Conservation (phyloP, 1,140 invertebrate species). For the Orussus abietinus region DNA sequence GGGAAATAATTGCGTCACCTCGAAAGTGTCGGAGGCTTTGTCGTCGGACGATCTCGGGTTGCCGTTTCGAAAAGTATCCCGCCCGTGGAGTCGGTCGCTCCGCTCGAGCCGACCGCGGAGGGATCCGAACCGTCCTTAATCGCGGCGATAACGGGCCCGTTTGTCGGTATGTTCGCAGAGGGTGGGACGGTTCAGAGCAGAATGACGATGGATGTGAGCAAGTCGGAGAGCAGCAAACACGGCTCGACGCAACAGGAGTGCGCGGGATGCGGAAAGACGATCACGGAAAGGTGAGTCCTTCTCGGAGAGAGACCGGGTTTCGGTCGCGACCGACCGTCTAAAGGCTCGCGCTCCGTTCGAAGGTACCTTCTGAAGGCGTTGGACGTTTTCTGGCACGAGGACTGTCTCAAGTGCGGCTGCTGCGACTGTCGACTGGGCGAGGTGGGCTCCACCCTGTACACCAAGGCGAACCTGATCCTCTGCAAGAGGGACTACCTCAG, state of each 20-base stretch:
- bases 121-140: too few species aligned
- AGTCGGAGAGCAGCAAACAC: conserved; percentile 60
- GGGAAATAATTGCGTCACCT: too few species aligned
- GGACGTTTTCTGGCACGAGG: conserved; percentile 96
- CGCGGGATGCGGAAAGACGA: conserved; percentile 81
- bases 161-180: too few species aligned
- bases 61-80: too few species aligned
- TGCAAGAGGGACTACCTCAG: conserved; percentile 97
- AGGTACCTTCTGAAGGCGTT: conserved; percentile 77
- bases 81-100: neutral
- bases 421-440: conserved; percentile 95
- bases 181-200: conserved; percentile 52
- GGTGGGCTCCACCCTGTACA: conserved; percentile 95
- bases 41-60: too few species aligned
- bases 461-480: conserved; percentile 94
- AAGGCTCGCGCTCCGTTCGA: conserved; percentile 4
- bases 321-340: conserved; percentile 22
- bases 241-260: conserved; percentile 67
- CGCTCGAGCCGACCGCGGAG: too few species aligned
- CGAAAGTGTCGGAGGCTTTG: too few species aligned
- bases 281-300: conserved; percentile 67
- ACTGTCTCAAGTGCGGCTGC: conserved; percentile 96
- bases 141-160: too few species aligned
- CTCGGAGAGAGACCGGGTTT: conserved; percentile 27
- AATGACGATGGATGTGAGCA: conserved; percentile 72